Evolutionary conservation across 2,888 invertebrate species (phyloP).

Genomic region (Tetragnatha montana): DNA sequence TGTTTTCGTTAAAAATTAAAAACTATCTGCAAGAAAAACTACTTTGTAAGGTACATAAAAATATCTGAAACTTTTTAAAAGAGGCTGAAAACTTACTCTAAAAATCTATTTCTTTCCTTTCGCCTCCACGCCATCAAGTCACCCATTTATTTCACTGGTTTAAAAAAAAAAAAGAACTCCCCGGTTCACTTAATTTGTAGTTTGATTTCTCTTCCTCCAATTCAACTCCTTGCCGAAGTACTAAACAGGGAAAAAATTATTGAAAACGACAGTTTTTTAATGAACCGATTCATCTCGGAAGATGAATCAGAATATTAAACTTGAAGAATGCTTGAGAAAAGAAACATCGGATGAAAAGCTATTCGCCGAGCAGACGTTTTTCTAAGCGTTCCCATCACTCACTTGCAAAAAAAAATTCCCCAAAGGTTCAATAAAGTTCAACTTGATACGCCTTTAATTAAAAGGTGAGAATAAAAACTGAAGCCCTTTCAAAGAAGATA

Average conservation of each 20-base stretch:
- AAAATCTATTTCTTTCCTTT: not conserved
- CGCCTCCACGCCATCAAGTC: not conserved
- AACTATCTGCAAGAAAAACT: not conserved
- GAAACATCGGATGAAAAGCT: not conserved
- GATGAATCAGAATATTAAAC: slow-evolving; percentile 14
- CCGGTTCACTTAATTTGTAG: not conserved
- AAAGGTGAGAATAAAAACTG: slow-evolving; percentile 3
- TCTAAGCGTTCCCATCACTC: not conserved
- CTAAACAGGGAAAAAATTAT: not conserved
- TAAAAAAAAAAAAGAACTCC: not conserved
- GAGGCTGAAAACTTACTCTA: not conserved
- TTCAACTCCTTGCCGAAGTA: not conserved
- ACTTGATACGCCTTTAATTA: slow-evolving; percentile 30
- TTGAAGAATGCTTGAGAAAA: not conserved
- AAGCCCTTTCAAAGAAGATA: slow-evolving; percentile 3
- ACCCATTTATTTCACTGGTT: not conserved
- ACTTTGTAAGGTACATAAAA: not conserved
- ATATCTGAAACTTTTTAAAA: not conserved
- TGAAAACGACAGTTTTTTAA: slow-evolving; percentile 17
- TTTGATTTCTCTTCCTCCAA: not conserved
- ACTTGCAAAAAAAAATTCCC: not conserved
- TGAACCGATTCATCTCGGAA: slow-evolving; percentile 5
- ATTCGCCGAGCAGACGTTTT: not conserved
- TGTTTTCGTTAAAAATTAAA: not conserved
- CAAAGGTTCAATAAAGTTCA: slow-evolving; percentile 2